Percentiles rank a stretch among this genome's conserved stretches.
phyloP scores from a whole-genome alignment of 2,888 invertebrate species.

The Mythimna lalbum region DNA sequence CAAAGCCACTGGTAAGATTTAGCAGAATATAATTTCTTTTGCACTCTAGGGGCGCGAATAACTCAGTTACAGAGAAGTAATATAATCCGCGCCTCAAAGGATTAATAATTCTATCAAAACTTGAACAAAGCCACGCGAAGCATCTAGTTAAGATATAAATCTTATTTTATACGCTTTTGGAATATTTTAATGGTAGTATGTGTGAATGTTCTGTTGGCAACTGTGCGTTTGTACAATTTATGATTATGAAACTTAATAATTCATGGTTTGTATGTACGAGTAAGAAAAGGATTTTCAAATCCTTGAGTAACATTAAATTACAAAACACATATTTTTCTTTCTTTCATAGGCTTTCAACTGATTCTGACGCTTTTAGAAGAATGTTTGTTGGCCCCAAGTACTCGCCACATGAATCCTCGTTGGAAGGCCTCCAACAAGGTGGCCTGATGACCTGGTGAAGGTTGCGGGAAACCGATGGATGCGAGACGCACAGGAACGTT shows the following conservation, averaged over 20 bases:
- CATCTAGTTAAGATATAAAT: constrained; percentile 50
- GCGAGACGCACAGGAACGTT: too few relatives aligned
- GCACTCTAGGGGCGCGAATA: constrained; percentile 34
- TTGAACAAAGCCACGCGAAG: constrained; percentile 54
- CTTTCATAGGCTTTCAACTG: too few relatives aligned
- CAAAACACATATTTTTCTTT: too few relatives aligned
- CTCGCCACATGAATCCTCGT: too few relatives aligned
- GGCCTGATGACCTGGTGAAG: too few relatives aligned
- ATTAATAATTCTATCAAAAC: constrained; percentile 63
- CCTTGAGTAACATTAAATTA: too few relatives aligned
- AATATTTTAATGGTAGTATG: constrained; percentile 34
- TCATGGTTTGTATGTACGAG: neutral
- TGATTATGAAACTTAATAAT: too few relatives aligned
- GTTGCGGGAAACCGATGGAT: too few relatives aligned
- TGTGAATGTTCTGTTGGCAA: constrained; percentile 9
- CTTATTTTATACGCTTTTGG: constrained; percentile 48
- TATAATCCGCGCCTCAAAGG: constrained; percentile 59
- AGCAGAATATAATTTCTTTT: constrained; percentile 48
- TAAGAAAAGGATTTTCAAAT: too few relatives aligned
- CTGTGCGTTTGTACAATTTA: neutral
- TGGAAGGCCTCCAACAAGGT: too few relatives aligned
- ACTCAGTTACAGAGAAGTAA: constrained; percentile 58
- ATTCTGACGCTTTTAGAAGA: too few relatives aligned
- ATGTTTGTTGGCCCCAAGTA: too few relatives aligned
- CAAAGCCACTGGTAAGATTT: neutral